Conservation (phyloP, 2,113 vertebrate species). For the Camelus dromedarius region DNA sequence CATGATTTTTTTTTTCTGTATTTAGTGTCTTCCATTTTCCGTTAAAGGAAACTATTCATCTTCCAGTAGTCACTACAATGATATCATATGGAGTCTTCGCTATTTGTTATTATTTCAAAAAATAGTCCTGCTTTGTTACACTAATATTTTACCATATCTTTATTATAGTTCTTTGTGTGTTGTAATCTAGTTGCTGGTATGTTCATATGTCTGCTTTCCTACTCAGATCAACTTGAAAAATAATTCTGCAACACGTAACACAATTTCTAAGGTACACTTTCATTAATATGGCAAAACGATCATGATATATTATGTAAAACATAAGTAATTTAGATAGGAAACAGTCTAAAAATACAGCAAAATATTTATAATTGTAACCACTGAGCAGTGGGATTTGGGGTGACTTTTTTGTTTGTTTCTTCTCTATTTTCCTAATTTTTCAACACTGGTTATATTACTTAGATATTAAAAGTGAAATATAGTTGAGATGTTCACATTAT, state of each 20-base stretch:
- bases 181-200: not conserved
- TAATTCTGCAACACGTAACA: not conserved
- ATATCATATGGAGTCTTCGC: not conserved
- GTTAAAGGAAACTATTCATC: not conserved
- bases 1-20: not conserved
- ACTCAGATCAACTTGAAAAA: not conserved
- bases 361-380: not conserved
- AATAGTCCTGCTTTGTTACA: not conserved
- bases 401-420: not conserved
- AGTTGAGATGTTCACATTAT: not conserved
- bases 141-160: not conserved
- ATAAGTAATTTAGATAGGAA: not conserved
- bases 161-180: not conserved
- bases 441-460: not conserved
- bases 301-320: not conserved
- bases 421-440: not conserved
- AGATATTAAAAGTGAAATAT: not conserved
- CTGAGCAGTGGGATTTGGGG: not conserved
- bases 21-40: not conserved
- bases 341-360: not conserved
- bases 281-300: not conserved
- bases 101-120: not conserved
- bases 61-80: not conserved
- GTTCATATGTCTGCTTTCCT: not conserved
- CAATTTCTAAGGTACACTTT: not conserved